These are phyloP conservation scores for Gortyna flavago DNA, from an alignment of 2,888 invertebrate genomes.

Conservation along the genomic window DNA sequence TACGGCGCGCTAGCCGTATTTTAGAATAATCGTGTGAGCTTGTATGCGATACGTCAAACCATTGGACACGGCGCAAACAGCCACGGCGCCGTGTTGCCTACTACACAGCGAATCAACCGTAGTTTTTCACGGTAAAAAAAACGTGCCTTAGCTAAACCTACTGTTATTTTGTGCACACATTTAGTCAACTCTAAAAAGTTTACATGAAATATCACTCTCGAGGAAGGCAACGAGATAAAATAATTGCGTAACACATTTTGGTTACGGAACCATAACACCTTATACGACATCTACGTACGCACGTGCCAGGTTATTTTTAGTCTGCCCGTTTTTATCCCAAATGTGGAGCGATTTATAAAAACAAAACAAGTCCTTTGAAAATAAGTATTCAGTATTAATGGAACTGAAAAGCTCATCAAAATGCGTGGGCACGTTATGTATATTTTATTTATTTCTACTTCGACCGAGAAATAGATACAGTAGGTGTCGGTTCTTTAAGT, in stretches of 20 bases:
- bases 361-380: not conserved
- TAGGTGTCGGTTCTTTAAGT: not conserved
- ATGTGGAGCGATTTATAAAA: constrained; percentile 15
- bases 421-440: constrained; percentile 10
- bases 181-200: not conserved
- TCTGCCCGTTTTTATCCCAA: not conserved
- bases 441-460: not conserved
- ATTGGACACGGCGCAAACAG: too few species aligned
- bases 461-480: not conserved
- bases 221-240: not conserved
- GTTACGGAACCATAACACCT: not conserved
- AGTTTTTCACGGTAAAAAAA: too few species aligned
- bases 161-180: not conserved
- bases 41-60: too few species aligned
- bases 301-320: not conserved
- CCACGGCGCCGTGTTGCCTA: too few species aligned
- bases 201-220: not conserved
- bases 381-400: constrained; percentile 8
- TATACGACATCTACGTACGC: not conserved
- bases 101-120: too few species aligned
- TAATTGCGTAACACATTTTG: too few species aligned
- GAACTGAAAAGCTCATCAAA: constrained; percentile 18
- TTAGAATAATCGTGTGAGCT: too few species aligned
- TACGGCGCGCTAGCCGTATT: too few species aligned
- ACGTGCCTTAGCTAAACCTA: not conserved